Base-by-base conservation (phyloP, 2,888 invertebrate species). In the Cephus pulcher region DNA sequence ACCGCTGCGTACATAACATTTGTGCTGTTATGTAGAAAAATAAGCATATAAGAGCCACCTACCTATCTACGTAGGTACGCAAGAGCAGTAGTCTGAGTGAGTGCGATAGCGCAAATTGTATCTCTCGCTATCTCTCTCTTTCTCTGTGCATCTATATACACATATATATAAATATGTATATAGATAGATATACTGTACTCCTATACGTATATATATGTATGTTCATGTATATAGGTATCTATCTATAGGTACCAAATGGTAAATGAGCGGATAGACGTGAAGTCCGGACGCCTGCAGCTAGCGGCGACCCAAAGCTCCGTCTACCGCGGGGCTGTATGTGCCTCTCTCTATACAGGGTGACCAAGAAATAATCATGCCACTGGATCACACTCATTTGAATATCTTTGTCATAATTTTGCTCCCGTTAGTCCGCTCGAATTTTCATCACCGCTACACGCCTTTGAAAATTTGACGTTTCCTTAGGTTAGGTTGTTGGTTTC, bases 211-310 rank as follows among this genome's bases (percentile, higher is more conserved):
- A 82, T 86, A 86, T 84, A 85, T 86, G 23, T 23, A 56, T 56
- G 23, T 9, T 9, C 56, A 56, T 56, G 2, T 56, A 56, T 56
- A 56, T 56, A 86, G 87, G 88, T 88, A 89, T 89, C 89, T 90
- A 90, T 91, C 90, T 91, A 91, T 91, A 91, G 90, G 90, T 91
- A 91, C 90, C 89, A 91, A 91, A 91, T 91, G 91, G 91, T 91
- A 91, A 91, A 91, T 91, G 91, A 91, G 91, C 89, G 91, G 91
- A 88, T 91, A 88, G 91, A 91, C 91, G 91, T 85, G 82, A 86
- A 86, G 82, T 87, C 88, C 90, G 91, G 91, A 91, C 89, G 90
- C 82, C 87, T 88, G 88, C 88, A 90, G 91, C 91, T 91, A 91
- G 91, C 91, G 91, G 91, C 91, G 89, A 91, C 91, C 91, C 89